Evolutionary conservation across 2,113 vertebrate species (phyloP).

Genomic region (Prinia subflava): DNA sequence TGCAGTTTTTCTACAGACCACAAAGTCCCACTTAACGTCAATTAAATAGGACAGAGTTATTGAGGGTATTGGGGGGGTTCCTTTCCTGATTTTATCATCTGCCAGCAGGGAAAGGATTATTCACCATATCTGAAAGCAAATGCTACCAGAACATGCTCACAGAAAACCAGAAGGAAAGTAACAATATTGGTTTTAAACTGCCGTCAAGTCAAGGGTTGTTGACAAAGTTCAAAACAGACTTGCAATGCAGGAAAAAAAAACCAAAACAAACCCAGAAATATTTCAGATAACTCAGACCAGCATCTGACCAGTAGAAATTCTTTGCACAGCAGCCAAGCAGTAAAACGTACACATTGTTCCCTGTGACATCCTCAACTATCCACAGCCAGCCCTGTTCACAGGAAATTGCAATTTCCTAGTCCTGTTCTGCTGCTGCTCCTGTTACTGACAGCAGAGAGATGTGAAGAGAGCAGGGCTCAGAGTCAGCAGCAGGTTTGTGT

Average conservation of each 20-base stretch:
- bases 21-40: background rate
- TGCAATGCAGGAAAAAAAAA: background rate
- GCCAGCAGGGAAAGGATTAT: background rate
- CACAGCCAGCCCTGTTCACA: background rate
- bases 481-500: background rate
- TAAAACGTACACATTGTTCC: background rate
- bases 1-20: background rate
- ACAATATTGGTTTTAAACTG: background rate
- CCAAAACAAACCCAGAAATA: background rate
- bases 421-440: background rate
- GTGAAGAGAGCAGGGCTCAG: background rate
- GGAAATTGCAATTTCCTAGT: conserved; percentile 12
- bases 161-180: background rate
- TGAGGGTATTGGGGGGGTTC: rapidly evolving
- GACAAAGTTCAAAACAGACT: background rate
- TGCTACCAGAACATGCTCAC: background rate
- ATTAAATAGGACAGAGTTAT: background rate
- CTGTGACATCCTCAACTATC: background rate
- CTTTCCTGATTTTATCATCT: background rate
- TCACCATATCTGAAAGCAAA: background rate
- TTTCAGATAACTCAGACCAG: background rate
- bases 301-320: background rate
- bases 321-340: background rate
- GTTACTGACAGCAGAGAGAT: background rate
- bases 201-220: background rate